Base-by-base conservation (phyloP, 1,140 invertebrate species). In the Acromyrmex charruanus region DNA sequence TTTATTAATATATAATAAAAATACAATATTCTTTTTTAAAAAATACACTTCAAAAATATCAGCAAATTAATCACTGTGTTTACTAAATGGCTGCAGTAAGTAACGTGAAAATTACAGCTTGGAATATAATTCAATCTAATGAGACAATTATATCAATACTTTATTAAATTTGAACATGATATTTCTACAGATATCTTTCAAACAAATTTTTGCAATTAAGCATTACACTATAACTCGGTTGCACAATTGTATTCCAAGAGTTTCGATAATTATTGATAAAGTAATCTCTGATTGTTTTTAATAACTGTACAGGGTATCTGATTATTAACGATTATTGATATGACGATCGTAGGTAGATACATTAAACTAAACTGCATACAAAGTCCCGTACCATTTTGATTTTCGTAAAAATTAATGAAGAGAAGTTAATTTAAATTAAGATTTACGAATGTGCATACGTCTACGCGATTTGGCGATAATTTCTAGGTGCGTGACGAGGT, bases 41-140 rank as follows among this genome's bases (percentile, higher is more conserved):
- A 44, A 77, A 77, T 21, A 75, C 53, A 59, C 14, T 7, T 77
- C 2, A 28, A 18, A 63, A 58, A 51, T 31, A 77, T 59, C 28
- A 77, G 3, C 55, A 88, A 88, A 75, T 59, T 84, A 88, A 84
- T 58, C 77, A 58, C 51, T 84, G 49, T 84, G 55, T 35, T 58
- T n/a, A 39, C 3, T 31, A 80, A 16, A 77, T 25, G n/a, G 61
- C 25, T 77, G 4, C 18, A 80, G 18, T 58, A 65, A 35, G 21
- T 68, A 68, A 66, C 10, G 9, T 66, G 2, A 80, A 66, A 10
- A 18, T 49, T 65, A 25, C 25, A 61, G 25, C 9, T 74, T 77
- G n/a, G 18, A 49, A 79, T 51, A 79, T 65, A 65, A n/a, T 66
- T 66, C 28, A 63, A 49, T 14, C n/a, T n/a, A 10, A 49, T 16